Percentiles rank a stretch among this genome's conserved stretches.
Conservation (phyloP, 2,888 invertebrate genomes). For the Tuta absoluta region DNA sequence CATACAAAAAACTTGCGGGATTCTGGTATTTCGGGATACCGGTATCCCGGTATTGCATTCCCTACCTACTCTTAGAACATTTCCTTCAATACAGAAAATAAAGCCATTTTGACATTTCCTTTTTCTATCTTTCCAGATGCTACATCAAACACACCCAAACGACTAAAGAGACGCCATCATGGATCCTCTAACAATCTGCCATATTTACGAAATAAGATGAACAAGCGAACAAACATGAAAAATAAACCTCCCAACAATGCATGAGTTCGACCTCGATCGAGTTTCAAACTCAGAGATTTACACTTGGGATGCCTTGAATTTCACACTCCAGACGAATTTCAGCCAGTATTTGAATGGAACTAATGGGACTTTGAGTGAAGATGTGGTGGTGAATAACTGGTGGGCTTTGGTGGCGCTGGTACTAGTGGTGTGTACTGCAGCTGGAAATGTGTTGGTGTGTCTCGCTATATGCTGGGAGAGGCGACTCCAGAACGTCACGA, state of each 20-base stretch:
- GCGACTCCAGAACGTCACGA: constrained; percentile 96
- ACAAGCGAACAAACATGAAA: constrained; percentile 56
- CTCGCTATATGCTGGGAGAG: constrained; percentile 95
- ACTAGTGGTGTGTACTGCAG: constrained; percentile 91
- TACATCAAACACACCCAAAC: constrained; percentile 32
- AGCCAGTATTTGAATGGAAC: constrained; percentile 34
- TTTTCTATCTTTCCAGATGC: constrained; percentile 59
- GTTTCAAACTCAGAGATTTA: constrained; percentile 36
- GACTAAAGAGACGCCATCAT: constrained; percentile 43
- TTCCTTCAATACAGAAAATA: too few relatives aligned
- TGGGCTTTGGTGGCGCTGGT: constrained; percentile 90
- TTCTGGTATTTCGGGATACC: too few relatives aligned
- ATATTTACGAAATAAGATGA: constrained; percentile 78
- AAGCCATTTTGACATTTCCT: neutral
- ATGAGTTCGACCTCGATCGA: constrained; percentile 54
- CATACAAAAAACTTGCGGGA: too few relatives aligned
- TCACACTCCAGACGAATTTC: constrained; percentile 44
- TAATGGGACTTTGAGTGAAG: constrained; percentile 44
- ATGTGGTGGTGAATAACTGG: constrained; percentile 83
- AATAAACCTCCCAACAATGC: constrained; percentile 63
- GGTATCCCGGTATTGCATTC: too few relatives aligned
- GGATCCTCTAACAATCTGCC: constrained; percentile 52
- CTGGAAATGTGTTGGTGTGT: constrained; percentile 96
- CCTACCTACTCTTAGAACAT: too few relatives aligned
- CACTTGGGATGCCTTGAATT: constrained; percentile 46